Evolutionary conservation across 2,888 invertebrate genomes (phyloP).

Genomic region (Acrobasis suavella): DNA sequence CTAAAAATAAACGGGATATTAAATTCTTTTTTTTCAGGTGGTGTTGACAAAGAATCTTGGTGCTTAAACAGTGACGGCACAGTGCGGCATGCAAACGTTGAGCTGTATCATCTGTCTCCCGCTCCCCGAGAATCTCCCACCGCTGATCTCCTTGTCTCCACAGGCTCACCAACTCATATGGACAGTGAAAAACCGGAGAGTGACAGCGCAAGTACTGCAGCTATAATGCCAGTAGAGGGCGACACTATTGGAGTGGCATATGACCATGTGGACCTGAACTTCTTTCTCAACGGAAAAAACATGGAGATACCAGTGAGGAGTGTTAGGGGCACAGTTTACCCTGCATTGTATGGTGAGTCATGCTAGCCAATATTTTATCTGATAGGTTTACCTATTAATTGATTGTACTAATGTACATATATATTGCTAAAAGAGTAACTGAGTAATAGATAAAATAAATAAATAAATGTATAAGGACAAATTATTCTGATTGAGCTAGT

Average conservation of each 20-base stretch:
- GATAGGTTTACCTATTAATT: not conserved
- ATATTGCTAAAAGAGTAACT: too few relatives aligned
- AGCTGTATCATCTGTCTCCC: constrained; percentile 85
- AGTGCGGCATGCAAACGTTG: constrained; percentile 91
- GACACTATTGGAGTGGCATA: constrained; percentile 97
- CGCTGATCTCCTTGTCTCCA: constrained; percentile 67
- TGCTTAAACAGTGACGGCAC: constrained; percentile 95
- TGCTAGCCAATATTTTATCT: not conserved
- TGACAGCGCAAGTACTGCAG: constrained; percentile 47
- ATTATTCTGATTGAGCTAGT: too few relatives aligned
- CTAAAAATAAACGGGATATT: too few relatives aligned
- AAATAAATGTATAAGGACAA: too few relatives aligned
- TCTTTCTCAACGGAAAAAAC: constrained; percentile 95
- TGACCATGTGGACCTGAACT: constrained; percentile 97
- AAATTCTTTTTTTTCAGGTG: constrained; percentile 80
- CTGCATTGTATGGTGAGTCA: constrained; percentile 94
- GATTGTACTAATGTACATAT: too few relatives aligned
- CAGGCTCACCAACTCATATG: constrained; percentile 56
- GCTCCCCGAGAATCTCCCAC: constrained; percentile 71
- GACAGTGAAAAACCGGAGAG: constrained; percentile 58
- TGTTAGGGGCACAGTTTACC: constrained; percentile 95
- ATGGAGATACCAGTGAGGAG: constrained; percentile 93
- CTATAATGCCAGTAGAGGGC: constrained; percentile 91
- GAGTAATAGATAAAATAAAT: not conserved
- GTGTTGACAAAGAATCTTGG: constrained; percentile 95